Conservation (phyloP, 1,140 invertebrate species). For the Drosophila pachea region DNA sequence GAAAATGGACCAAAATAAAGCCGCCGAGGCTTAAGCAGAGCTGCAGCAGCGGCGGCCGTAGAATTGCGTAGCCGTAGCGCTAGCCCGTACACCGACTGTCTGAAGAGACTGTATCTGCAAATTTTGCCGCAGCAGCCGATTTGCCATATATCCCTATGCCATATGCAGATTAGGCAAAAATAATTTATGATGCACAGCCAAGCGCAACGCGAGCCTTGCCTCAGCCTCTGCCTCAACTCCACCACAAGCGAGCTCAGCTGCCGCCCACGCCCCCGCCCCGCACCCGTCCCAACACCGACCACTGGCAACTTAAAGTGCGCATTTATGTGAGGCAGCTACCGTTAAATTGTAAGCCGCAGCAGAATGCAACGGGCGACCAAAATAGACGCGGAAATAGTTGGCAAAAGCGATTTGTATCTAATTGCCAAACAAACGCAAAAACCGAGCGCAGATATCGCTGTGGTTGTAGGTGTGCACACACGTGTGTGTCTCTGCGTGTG, state of each 20-base stretch:
- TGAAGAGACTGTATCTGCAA: neutral
- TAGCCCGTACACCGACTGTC: too few relatives aligned
- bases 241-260: neutral
- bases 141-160: conserved; percentile 33
- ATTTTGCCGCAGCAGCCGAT: conserved; percentile 4
- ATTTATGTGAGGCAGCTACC: conserved; percentile 64
- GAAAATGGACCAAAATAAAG: conserved; percentile 42
- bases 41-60: neutral
- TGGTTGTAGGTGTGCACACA: too few relatives aligned
- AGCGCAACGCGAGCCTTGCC: conserved; percentile 20
- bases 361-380: conserved; percentile 1
- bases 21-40: conserved; percentile 20
- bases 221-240: conserved; percentile 1
- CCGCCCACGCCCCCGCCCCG: neutral
- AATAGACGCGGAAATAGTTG: conserved; percentile 9
- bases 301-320: conserved; percentile 25
- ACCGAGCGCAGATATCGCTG: too few relatives aligned
- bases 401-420: conserved; percentile 45
- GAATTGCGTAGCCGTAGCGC: too few relatives aligned
- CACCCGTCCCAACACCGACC: too few relatives aligned
- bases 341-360: conserved; percentile 57
- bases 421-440: conserved; percentile 53
- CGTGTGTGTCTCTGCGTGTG: neutral
- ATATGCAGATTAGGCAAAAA: conserved; percentile 69
- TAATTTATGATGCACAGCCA: conserved; percentile 64